Evolutionary conservation across 1,140 invertebrate species (phyloP).

Genomic region (Oryctes rhinoceros): DNA sequence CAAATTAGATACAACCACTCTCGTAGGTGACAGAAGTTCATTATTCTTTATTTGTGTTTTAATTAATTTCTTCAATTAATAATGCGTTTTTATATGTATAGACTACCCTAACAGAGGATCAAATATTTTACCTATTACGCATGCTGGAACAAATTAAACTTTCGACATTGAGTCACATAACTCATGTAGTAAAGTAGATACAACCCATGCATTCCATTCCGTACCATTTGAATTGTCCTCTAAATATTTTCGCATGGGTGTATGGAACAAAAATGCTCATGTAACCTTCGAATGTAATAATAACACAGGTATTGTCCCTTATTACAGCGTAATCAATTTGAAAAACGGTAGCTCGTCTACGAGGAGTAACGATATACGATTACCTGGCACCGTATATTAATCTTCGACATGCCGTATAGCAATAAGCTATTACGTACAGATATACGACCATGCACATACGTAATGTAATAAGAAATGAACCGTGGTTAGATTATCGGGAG

Average conservation of each 20-base stretch:
- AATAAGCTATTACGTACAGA: background rate
- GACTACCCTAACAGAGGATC: too few species aligned
- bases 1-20: too few species aligned
- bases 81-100: too few species aligned
- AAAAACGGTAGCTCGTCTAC: background rate
- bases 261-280: background rate
- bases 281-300: too few species aligned
- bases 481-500: background rate
- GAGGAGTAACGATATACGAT: background rate
- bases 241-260: conserved; percentile 13
- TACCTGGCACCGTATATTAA: background rate
- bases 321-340: background rate
- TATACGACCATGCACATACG: background rate
- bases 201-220: too few species aligned
- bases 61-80: too few species aligned
- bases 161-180: too few species aligned
- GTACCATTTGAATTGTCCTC: background rate
- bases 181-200: too few species aligned
- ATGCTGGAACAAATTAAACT: too few species aligned
- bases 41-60: too few species aligned
- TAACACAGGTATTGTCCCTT: background rate
- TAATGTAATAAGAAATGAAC: background rate
- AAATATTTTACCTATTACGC: too few species aligned
- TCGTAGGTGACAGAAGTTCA: too few species aligned
- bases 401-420: background rate